Evolutionary conservation across 2,113 vertebrate genomes (phyloP), one percentile per base, ranked within the genome.

Genomic region (Hydrochoerus hydrochaeris): DNA sequence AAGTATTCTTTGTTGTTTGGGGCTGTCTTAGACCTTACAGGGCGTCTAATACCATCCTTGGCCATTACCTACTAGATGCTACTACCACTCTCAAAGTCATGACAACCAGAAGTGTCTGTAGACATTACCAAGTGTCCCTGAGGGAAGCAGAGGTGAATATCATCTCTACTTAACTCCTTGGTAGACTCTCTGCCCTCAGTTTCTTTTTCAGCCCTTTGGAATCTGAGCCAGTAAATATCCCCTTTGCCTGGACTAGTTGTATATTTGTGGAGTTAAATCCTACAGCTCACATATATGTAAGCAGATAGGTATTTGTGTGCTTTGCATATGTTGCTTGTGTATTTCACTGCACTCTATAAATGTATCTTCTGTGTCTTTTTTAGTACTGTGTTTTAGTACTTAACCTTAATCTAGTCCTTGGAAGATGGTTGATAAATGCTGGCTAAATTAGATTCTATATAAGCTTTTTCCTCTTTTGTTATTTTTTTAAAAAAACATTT

Each of bases 221-320:
- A 49, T 83, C 62, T 63, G 28, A 84, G 41, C 35, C 78, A 58
- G 1, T 90, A 54, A 85, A n/a, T 80, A 83, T 67, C 49, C 54
- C 10, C 91, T 96, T 91, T 88, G 62, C 80, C 84, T 84, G 52
- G 88, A 41, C 60, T 63, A 63, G 58, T 96, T 88, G 67, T 67
- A 41, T 92, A 80, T 94, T 96, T 95, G n/a, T 69, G 81, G 89
- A 67, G 54, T 63, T 93, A 75, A 89, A 28, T 83, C 41, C 17
- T 44, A 20, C 20, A 54, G 85, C 10, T 95, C 87, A 65, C 22
- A n/a, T 88, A 19, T 5, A 24, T 77, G 5, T 3, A 41, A 52
- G 26, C 62, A 28, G 62, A 52, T 75, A 71, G 44, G 85, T 82
- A 81, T 65, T 19, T 90, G 28, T 75, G n/a, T 90, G 85, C 19